These are phyloP conservation scores for Malthinus flaveolus DNA, from an alignment of 2,888 invertebrate genomes.

Conservation along the genomic window DNA sequence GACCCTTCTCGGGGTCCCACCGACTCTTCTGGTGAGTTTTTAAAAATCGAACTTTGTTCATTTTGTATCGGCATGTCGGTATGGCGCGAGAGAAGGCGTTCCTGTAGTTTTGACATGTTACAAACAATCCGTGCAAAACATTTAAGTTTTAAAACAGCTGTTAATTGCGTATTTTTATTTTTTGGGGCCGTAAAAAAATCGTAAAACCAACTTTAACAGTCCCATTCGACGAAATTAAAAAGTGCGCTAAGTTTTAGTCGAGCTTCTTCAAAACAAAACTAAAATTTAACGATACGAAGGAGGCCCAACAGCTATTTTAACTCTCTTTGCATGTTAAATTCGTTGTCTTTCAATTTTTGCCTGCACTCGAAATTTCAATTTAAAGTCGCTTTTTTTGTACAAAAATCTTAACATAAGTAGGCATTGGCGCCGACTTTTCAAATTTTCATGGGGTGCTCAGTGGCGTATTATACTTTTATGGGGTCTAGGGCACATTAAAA, in stretches of 20 bases:
- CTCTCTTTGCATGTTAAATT: slow-evolving; percentile 42
- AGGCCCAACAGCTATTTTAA: slow-evolving; percentile 41
- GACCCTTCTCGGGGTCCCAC: slow-evolving; percentile 82
- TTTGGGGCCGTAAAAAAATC: neutral
- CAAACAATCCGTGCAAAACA: slow-evolving; percentile 38
- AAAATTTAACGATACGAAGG: neutral
- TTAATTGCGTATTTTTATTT: slow-evolving; percentile 22
- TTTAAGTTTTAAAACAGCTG: slow-evolving; percentile 40
- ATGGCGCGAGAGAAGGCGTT: slow-evolving; percentile 51
- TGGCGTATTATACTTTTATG: too few relatives aligned
- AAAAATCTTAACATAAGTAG: slow-evolving; percentile 26
- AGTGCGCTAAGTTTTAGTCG: too few relatives aligned
- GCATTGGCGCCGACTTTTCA: slow-evolving; percentile 28
- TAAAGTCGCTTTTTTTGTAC: neutral
- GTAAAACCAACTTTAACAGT: too few relatives aligned
- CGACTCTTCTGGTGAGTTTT: slow-evolving; percentile 75
- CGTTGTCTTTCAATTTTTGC: slow-evolving; percentile 27
- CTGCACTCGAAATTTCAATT: neutral
- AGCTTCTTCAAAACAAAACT: neutral
- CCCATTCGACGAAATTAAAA: too few relatives aligned
- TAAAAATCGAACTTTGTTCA: slow-evolving; percentile 26
- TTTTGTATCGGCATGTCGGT: slow-evolving; percentile 43
- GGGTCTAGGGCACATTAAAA: too few relatives aligned
- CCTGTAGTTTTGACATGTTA: slow-evolving; percentile 42
- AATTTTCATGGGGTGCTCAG: too few relatives aligned